Evolutionary conservation across 2,888 invertebrate genomes (phyloP).

Genomic region (Caenorhabditis doughertyi): DNA sequence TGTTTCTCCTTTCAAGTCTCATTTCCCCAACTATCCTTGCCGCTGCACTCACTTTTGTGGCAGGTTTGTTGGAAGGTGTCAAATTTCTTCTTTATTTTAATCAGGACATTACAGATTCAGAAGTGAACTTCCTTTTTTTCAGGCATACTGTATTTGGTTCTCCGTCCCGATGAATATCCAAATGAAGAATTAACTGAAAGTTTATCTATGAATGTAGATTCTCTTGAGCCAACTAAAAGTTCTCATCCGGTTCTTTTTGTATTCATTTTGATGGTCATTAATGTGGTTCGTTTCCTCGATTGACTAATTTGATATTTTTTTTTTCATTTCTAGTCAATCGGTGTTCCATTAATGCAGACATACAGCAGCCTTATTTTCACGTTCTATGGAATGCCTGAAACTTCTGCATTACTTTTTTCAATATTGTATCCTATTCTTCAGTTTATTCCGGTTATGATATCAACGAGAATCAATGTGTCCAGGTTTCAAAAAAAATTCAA

Average conservation of each 20-base stretch:
- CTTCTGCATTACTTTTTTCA: slow-evolving; percentile 31
- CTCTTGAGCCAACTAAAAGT: slow-evolving; percentile 42
- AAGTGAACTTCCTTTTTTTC: too few species aligned
- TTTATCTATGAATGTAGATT: slow-evolving; percentile 13
- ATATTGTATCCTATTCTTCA: slow-evolving; percentile 55
- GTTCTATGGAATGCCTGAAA: slow-evolving; percentile 36
- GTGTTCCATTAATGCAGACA: slow-evolving; percentile 72
- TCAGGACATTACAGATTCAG: background rate
- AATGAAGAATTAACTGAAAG: slow-evolving; percentile 28
- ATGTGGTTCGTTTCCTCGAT: slow-evolving; percentile 36
- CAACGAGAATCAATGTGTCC: slow-evolving; percentile 48
- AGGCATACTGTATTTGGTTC: slow-evolving; percentile 42
- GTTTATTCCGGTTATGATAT: slow-evolving; percentile 42
- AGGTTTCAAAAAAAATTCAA: background rate
- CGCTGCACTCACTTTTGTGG: slow-evolving; percentile 21
- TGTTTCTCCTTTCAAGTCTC: slow-evolving; percentile 49
- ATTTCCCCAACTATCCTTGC: slow-evolving; percentile 28
- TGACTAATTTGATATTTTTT: background rate
- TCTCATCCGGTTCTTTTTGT: slow-evolving; percentile 49
- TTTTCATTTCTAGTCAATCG: slow-evolving; percentile 67
- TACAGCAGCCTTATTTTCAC: slow-evolving; percentile 63
- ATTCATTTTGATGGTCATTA: slow-evolving; percentile 57
- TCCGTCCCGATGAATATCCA: slow-evolving; percentile 55
- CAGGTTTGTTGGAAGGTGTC: slow-evolving; percentile 13
- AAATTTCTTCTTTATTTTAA: background rate